phyloP scores from a whole-genome alignment of 1,140 invertebrate species.

The Physella acuta region DNA sequence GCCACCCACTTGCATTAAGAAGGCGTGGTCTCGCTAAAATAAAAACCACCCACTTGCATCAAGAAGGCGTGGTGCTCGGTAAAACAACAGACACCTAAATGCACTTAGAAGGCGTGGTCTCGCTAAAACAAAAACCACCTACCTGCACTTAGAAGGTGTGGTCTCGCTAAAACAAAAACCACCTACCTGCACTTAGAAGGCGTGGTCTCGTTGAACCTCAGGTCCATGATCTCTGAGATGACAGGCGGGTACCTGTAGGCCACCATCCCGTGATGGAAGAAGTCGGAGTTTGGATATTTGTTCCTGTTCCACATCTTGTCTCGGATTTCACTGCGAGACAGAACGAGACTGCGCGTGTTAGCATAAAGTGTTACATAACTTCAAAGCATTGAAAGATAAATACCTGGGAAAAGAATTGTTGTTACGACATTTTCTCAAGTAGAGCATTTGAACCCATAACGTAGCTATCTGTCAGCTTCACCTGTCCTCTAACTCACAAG shows the following conservation, averaged over 20 bases:
- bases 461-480: not conserved
- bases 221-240: not conserved
- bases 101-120: not conserved
- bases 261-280: constrained; percentile 3
- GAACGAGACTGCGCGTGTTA: not conserved
- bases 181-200: not conserved
- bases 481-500: not conserved
- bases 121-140: not conserved
- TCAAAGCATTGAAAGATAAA: not conserved
- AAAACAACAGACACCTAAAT: too few species aligned
- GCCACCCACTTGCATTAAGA: not conserved
- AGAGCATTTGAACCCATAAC: not conserved
- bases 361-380: not conserved
- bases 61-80: too few species aligned
- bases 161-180: not conserved
- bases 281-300: constrained; percentile 6
- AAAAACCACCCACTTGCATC: not conserved
- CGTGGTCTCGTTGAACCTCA: not conserved
- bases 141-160: not conserved
- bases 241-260: not conserved
- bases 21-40: not conserved
- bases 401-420: not conserved
- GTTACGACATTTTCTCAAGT: not conserved
- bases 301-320: constrained; percentile 14
- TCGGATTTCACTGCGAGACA: constrained; percentile 8